phyloP scores from a whole-genome alignment of 2,113 vertebrate species.

The Erythrocebus patas region DNA sequence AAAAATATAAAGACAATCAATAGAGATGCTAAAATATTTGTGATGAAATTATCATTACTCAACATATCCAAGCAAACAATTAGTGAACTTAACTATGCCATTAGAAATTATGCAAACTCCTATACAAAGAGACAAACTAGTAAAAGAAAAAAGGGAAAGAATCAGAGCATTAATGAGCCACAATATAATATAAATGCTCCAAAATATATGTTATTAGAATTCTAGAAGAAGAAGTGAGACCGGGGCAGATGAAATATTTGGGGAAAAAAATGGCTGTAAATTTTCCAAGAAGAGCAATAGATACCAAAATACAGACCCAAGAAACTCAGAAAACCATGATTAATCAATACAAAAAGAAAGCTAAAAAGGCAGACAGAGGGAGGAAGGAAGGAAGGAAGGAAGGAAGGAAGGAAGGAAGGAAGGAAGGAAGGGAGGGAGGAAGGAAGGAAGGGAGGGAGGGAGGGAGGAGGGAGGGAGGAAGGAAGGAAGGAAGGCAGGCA shows the following conservation, averaged over 20 bases:
- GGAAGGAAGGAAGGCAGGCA: not conserved
- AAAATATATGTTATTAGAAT: not conserved
- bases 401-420: not conserved
- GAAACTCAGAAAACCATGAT: not conserved
- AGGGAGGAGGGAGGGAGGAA: accelerated
- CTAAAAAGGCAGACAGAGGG: not conserved
- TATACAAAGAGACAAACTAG: not conserved
- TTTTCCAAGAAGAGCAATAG: not conserved
- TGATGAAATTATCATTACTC: not conserved
- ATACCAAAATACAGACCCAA: not conserved
- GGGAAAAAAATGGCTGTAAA: not conserved
- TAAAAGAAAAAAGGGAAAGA: not conserved
- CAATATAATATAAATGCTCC: not conserved
- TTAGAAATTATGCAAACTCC: not conserved
- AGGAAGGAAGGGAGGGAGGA: accelerated
- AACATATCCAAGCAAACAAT: not conserved
- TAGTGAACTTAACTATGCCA: not conserved
- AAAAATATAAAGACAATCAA: not conserved
- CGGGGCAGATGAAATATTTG: not conserved
- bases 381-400: accelerated
- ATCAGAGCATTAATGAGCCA: not conserved
- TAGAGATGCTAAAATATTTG: not conserved
- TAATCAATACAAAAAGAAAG: not conserved
- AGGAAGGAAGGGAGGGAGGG: not conserved
- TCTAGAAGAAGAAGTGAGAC: not conserved